phyloP scores from a whole-genome alignment of 2,888 invertebrate genomes.

The Drosophila pseudotalamancana region DNA sequence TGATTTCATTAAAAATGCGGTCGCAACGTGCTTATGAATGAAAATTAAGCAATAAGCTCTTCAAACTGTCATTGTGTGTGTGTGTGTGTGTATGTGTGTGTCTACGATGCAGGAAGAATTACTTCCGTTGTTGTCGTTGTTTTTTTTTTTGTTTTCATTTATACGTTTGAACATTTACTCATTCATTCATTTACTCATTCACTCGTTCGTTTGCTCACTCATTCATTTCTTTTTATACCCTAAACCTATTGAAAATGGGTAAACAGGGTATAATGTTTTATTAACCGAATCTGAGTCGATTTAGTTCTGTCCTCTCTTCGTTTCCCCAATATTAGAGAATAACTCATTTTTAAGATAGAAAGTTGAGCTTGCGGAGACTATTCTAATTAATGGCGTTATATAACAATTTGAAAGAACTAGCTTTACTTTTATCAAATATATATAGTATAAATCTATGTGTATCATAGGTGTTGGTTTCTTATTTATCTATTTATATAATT shows the following conservation, averaged over 20 bases:
- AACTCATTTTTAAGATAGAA: too few relatives aligned
- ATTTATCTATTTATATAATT: neutral
- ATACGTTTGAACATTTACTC: constrained; percentile 54
- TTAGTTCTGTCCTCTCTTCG: too few relatives aligned
- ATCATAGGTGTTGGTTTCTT: neutral
- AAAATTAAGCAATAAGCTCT: constrained; percentile 80
- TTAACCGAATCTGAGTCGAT: too few relatives aligned
- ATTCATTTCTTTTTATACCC: constrained; percentile 38
- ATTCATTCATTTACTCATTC: constrained; percentile 57
- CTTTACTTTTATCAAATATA: too few relatives aligned
- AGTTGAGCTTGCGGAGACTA: too few relatives aligned
- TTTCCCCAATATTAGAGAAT: too few relatives aligned
- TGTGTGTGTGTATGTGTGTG: constrained; percentile 12
- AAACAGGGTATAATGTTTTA: too few relatives aligned
- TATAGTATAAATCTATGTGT: too few relatives aligned
- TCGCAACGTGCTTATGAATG: constrained; percentile 80
- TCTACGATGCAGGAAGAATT: constrained; percentile 63
- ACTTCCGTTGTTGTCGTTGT: constrained; percentile 60
- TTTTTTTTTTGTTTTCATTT: constrained; percentile 59
- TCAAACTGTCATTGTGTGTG: constrained; percentile 32
- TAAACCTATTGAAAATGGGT: constrained; percentile 20
- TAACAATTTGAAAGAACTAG: too few relatives aligned
- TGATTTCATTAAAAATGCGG: constrained; percentile 76
- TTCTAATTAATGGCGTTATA: too few relatives aligned
- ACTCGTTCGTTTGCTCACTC: constrained; percentile 34